Evolutionary conservation across 2,797 vertebrate genomes (phyloP).

Genomic region (Falco novaeseelandiae): DNA sequence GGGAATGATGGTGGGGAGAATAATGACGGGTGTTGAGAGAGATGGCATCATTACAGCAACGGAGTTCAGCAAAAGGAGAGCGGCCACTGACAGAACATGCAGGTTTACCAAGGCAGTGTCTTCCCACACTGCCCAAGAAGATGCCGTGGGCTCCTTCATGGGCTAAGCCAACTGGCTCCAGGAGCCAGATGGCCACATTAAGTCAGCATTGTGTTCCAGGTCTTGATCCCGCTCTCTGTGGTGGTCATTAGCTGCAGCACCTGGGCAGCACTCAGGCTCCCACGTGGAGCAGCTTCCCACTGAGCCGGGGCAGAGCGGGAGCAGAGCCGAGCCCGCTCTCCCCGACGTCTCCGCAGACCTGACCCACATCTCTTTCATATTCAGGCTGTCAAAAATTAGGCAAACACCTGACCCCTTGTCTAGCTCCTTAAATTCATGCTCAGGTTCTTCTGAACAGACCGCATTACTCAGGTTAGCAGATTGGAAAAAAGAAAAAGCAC

Average conservation of each 20-base stretch:
- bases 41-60: background rate
- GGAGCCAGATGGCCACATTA: background rate
- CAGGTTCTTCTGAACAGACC: background rate
- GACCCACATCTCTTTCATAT: background rate
- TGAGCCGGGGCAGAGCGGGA: accelerated
- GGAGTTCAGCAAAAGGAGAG: background rate
- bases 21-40: background rate
- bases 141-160: background rate
- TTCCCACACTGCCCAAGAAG: background rate
- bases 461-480: background rate
- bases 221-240: background rate
- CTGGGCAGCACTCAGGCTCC: accelerated
- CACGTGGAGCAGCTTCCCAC: accelerated
- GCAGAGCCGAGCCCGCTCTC: accelerated
- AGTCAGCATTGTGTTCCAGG: accelerated
- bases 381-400: background rate
- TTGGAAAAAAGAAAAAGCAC: background rate
- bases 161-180: accelerated
- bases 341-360: background rate
- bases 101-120: background rate
- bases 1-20: background rate
- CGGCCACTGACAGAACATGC: background rate
- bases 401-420: background rate
- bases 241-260: background rate
- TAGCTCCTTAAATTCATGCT: background rate